Evolutionary conservation across 2,888 invertebrate genomes (phyloP).

Genomic region (Drosophila kanekoi): DNA sequence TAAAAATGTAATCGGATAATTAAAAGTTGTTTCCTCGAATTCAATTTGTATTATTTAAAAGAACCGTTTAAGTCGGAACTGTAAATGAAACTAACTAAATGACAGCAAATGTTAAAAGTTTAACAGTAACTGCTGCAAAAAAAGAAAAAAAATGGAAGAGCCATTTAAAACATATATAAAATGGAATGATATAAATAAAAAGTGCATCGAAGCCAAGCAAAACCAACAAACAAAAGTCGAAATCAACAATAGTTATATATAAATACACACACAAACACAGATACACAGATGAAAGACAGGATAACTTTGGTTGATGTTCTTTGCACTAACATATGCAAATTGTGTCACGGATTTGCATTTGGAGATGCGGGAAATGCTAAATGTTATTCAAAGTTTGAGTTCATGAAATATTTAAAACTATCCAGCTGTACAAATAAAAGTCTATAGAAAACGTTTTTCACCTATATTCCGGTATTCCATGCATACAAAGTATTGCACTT

Average conservation of each 20-base stretch:
- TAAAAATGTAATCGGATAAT: constrained; percentile 22
- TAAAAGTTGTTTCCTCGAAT: constrained; percentile 43
- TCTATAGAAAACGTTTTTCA: constrained; percentile 14
- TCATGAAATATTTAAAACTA: constrained; percentile 42
- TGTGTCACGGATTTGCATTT: constrained; percentile 33
- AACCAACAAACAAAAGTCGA: constrained; percentile 27
- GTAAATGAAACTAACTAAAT: constrained; percentile 66
- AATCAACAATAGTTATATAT: constrained; percentile 19
- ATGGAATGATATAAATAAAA: constrained; percentile 42
- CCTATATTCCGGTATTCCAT: constrained; percentile 6
- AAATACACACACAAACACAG: constrained; percentile 8
- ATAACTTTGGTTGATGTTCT: constrained; percentile 9
- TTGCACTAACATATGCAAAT: constrained; percentile 28
- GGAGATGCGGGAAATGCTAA: constrained; percentile 5
- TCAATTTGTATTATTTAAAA: constrained; percentile 36
- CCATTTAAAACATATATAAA: constrained; percentile 6
- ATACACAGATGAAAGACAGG: constrained; percentile 8
- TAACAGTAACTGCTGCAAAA: constrained; percentile 34
- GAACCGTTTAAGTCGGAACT: constrained; percentile 57
- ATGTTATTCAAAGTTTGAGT: constrained; percentile 14
- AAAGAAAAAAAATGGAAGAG: constrained; percentile 9
- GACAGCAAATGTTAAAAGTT: constrained; percentile 67
- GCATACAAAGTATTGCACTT: constrained; percentile 1
- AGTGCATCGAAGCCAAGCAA: constrained; percentile 40
- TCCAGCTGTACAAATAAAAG: constrained; percentile 11